Evolutionary conservation across 2,797 vertebrate genomes (phyloP), one percentile per base, ranked within the genome.

Genomic region (Channallabes apus): DNA sequence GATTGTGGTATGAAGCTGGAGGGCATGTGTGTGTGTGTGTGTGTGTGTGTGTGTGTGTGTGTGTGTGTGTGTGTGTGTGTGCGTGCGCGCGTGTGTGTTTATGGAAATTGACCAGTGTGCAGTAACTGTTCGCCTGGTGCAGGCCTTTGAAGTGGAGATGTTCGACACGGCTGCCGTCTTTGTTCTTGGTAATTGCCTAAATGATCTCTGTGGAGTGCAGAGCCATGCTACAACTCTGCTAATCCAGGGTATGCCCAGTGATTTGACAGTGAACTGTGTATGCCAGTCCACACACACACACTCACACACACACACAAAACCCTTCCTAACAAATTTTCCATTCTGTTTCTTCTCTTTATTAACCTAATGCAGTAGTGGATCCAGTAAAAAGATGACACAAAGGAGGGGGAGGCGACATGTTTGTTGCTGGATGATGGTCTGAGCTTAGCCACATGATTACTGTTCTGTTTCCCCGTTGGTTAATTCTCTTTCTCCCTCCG

Each of bases 161-260:
- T 94, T 94, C 91, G 90, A 91, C 94, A 90, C 92, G 91, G 92
- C 92, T 90, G 92, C 91, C 90, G 84, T 91, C 94, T 95, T 95
- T 96, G 95, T 96, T 96, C 95, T 95, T 94, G 94, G 92, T 96
- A 96, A 96, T 96, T 96, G 94, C 94, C 93, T 96, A 96, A 96
- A 96, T 95, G 95, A 95, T 95, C 95, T 96, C 95, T 88, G 88
- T 89, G 94, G 94, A 95, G 94, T 89, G 88, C 69, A 4, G 92
- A 91, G 89, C 92, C 92, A 92, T 88, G 92, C 89, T 94, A 94
- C 95, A 95, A 93, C 93, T 91, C 89, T 93, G 92, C 94, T 94
- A 95, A 96, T 96, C 94, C 93, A 93, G 91, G 90, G 93, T 92
- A 93, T 93, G 92, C 94, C 94, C 90, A 89, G 94, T 94, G 94